Evolutionary conservation across 2,888 invertebrate species (phyloP), one percentile per base, ranked within the genome.

Genomic region (Cryptocephalus moraei): DNA sequence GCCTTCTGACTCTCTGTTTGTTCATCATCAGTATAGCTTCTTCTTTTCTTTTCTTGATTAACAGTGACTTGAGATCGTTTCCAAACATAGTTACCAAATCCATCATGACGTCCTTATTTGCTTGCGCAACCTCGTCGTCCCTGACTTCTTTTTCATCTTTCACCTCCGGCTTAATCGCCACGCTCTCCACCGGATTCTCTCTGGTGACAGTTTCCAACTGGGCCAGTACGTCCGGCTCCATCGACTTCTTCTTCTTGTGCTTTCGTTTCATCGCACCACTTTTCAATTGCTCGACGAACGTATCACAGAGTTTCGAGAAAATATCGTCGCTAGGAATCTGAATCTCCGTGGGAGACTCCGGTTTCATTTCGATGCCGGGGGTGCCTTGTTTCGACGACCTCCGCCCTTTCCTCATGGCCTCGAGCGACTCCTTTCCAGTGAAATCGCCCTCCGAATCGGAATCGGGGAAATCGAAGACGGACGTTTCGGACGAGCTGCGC

Each of bases 301-400:
- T 83, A 68, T 87, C 86, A 70, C 87, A 88, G 12, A 86, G 79
- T 61, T 74, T 80, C 43, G 78, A 76, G 81, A 87, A 89, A 61
- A 73, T 69, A 45, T 73, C 67, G 60, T 77, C 75, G 11, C 66
- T 60, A 4, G 68, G 68, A 52, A 62, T 63, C 6, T 53, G 36
- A 11, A 62, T 51, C 62, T 69, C 46, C 11, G 50, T 44, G n/a
- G 53, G 46, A 13, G 52, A 43, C n/a, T 56, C 56, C 8, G 49
- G 38, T 46, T 54, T 51, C 9, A 61, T 40, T 10, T 60, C 57
- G 12, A 73, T 11, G 13, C 39, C 41, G 8, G 44, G 74, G 69
- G 22, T 48, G 39, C 77, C 76, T 62, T 77, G 77, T 68, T 81
- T 82, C 61, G 79, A 75, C 50, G 79, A 70, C 57, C 74, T 75